Percentiles rank a stretch among this genome's conserved stretches.
Conservation (phyloP, 2,113 vertebrate genomes). For the Ophthalmolycus amberensis region DNA sequence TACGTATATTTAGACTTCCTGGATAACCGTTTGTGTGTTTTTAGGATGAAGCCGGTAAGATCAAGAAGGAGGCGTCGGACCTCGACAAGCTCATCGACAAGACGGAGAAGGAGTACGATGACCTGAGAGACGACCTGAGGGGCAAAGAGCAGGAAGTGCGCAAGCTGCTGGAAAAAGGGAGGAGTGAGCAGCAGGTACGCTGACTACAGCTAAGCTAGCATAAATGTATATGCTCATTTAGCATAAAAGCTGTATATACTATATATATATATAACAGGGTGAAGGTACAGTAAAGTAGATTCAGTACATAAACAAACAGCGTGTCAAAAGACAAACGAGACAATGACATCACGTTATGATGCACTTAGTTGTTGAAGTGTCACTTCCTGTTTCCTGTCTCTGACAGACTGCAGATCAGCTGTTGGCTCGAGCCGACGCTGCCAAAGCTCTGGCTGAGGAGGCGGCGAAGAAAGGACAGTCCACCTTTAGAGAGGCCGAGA, state of each 20-base stretch:
- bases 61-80: slow-evolving; percentile 93
- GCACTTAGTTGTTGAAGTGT: neutral
- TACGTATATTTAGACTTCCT: neutral
- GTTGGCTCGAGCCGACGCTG: slow-evolving; percentile 94
- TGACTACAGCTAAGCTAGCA: too few relatives aligned
- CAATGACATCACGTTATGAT: neutral
- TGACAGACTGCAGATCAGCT: slow-evolving; percentile 95
- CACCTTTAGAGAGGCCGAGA: slow-evolving; percentile 91
- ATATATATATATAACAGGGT: too few relatives aligned
- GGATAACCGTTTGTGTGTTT: neutral
- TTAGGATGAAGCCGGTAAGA: slow-evolving; percentile 92
- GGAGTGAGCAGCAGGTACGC: slow-evolving; percentile 94
- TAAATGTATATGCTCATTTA: too few relatives aligned
- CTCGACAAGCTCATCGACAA: slow-evolving; percentile 92
- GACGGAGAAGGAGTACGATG: slow-evolving; percentile 92
- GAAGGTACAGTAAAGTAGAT: too few relatives aligned
- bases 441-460: slow-evolving; percentile 94
- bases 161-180: slow-evolving; percentile 94
- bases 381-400: neutral
- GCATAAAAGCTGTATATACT: too few relatives aligned
- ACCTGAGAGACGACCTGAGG: slow-evolving; percentile 92
- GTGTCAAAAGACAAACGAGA: too few relatives aligned
- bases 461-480: slow-evolving; percentile 91
- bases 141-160: slow-evolving; percentile 93
- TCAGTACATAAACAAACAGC: too few relatives aligned